Conservation (phyloP, 2,888 invertebrate species). For the Lathronympha strigana region DNA sequence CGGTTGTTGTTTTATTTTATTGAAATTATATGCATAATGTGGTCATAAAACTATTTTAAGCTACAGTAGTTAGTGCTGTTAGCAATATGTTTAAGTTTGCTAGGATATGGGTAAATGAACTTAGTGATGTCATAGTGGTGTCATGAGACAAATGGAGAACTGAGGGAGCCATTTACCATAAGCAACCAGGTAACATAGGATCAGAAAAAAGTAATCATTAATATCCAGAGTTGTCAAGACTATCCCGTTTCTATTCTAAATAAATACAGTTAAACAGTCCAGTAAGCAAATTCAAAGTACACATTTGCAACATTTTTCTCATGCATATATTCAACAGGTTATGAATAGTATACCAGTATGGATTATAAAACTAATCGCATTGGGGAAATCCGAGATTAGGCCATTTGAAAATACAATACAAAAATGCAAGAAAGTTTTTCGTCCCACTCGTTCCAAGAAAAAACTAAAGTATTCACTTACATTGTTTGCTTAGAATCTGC, state of each 20-base stretch:
- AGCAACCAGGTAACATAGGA: background rate
- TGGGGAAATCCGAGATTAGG: background rate
- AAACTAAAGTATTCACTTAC: constrained; percentile 60
- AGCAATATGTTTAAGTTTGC: background rate
- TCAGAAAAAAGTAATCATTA: too few species aligned
- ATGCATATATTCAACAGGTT: constrained; percentile 34
- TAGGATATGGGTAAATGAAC: background rate
- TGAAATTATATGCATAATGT: background rate
- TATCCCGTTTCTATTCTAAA: background rate
- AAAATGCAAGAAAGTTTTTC: constrained; percentile 46
- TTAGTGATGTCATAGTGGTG: background rate
- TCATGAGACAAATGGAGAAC: background rate
- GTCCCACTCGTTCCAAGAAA: constrained; percentile 42
- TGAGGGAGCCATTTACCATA: background rate
- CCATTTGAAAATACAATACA: constrained; percentile 27
- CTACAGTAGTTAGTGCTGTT: background rate
- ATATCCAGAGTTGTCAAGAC: too few species aligned
- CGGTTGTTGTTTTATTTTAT: background rate
- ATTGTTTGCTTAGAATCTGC: constrained; percentile 77
- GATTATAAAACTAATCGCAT: background rate
- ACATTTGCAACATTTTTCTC: background rate
- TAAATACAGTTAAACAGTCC: background rate
- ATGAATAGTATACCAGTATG: background rate
- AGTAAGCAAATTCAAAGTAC: constrained; percentile 13
- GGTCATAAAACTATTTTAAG: background rate